Evolutionary conservation across 2,113 vertebrate genomes (phyloP).

Genomic region (Apteryx mantelli): DNA sequence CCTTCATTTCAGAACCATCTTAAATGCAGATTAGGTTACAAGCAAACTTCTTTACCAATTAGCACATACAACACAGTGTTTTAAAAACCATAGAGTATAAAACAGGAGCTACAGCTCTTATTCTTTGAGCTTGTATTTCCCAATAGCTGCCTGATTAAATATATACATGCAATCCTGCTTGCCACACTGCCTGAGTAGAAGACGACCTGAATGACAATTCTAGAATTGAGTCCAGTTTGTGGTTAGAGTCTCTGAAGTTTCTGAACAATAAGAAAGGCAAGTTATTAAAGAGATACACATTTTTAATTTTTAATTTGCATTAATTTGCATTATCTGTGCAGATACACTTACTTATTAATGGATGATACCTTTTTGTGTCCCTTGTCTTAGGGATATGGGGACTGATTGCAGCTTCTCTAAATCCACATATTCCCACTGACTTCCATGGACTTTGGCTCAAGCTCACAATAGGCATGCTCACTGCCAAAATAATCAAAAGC

Average conservation of each 20-base stretch:
- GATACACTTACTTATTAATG: background rate
- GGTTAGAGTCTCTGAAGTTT: too few species aligned
- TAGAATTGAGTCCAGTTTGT: too few species aligned
- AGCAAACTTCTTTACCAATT: background rate
- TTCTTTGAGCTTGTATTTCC: background rate
- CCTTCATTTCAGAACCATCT: background rate
- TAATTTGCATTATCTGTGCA: background rate
- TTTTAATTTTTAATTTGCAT: background rate
- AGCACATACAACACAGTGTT: background rate
- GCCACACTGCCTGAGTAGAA: too few species aligned
- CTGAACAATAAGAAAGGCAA: too few species aligned
- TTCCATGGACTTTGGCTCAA: background rate
- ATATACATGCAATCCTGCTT: too few species aligned
- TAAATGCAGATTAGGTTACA: background rate
- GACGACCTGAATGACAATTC: too few species aligned
- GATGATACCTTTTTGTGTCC: background rate
- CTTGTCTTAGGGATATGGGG: background rate
- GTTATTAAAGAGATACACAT: too few species aligned
- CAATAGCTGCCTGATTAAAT: background rate
- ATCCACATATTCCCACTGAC: background rate
- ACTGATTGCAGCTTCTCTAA: background rate
- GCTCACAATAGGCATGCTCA: background rate
- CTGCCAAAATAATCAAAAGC: too few species aligned
- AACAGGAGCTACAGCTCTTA: background rate
- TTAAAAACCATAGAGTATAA: background rate